Evolutionary conservation across 2,888 invertebrate genomes (phyloP).

Genomic region (Allacma fusca): DNA sequence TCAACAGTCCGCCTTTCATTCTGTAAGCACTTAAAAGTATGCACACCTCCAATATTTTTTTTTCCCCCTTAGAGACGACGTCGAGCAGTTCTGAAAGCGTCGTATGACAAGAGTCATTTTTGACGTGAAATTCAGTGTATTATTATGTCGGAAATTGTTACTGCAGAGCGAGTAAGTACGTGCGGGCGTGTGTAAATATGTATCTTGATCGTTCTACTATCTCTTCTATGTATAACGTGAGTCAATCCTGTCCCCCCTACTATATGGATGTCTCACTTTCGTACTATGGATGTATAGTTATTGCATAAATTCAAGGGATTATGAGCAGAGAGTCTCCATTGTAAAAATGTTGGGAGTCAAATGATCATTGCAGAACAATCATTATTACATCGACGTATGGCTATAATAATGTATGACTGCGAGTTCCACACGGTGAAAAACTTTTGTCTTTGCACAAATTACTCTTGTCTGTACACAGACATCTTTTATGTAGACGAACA

Average conservation of each 20-base stretch:
- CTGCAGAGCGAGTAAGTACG: background rate
- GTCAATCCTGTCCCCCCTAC: background rate
- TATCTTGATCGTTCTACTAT: background rate
- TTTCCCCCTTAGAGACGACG: too few species aligned
- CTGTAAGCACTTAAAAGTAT: too few species aligned
- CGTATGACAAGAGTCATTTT: too few species aligned
- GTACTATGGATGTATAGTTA: background rate
- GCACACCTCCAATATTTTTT: too few species aligned
- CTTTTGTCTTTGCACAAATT: conserved; percentile 16
- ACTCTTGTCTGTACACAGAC: background rate
- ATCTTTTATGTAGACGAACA: too few species aligned
- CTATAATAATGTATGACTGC: background rate
- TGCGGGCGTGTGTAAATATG: background rate
- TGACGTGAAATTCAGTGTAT: too few species aligned
- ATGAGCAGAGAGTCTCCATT: too few species aligned
- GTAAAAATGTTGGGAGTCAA: conserved; percentile 6
- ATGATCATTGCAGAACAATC: conserved; percentile 1
- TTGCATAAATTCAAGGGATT: too few species aligned
- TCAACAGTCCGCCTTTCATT: background rate
- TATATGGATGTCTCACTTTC: background rate
- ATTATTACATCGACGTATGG: background rate
- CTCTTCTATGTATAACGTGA: background rate
- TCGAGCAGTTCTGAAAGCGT: too few species aligned
- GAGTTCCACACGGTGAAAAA: background rate
- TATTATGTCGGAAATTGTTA: too few species aligned